Base-by-base conservation (phyloP, 2,888 invertebrate genomes). In the Eurytoma californica region DNA sequence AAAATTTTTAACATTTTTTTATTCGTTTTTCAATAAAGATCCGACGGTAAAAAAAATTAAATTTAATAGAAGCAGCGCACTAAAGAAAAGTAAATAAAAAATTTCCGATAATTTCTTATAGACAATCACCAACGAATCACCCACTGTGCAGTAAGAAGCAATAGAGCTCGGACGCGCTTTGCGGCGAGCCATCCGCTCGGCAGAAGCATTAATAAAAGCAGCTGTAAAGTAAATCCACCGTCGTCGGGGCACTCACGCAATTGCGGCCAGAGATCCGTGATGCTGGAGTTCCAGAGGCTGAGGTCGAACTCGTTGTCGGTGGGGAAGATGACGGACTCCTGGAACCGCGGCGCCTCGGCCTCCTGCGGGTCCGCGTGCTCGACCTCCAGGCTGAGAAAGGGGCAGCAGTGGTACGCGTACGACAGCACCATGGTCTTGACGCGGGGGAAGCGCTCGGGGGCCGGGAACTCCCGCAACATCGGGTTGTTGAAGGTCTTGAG, bases 351-450 rank as follows among this genome's bases (percentile, higher is more conserved):
- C 85, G 84, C 85, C 60, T 86, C 86, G 12, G 82, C 66, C 30
- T 88, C 85, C 84, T 91, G 65, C 95, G 0, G 14, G 3, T 9
- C 65, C 13, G 28, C 51, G 18, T 20, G 39, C 2, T 53, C 73
- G 13, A 30, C 7, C 4, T 72, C 72, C 24, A 53, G 39, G n/a
- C 14, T 30, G 86, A 96, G 90, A 91, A 96, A 97, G 82, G 96
- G 95, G 91, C 98, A 98, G 91, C 98, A 98, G 90, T 98, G 98
- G 91, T 98, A 98, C 83, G 98, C 98, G 91, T 98, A 98, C 0
- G 97, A 96, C 57, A 98, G 91, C 58, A 96, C 94, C 87, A 98
- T 92, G 14, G 95, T 95, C 91, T 96, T 94, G 82, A 98, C 96
- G 53, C 95, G 92, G 0, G 97, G 98, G 91, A 98, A 97, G 73